phyloP scores from a whole-genome alignment of 2,888 invertebrate genomes.

The Eupsilia transversa region DNA sequence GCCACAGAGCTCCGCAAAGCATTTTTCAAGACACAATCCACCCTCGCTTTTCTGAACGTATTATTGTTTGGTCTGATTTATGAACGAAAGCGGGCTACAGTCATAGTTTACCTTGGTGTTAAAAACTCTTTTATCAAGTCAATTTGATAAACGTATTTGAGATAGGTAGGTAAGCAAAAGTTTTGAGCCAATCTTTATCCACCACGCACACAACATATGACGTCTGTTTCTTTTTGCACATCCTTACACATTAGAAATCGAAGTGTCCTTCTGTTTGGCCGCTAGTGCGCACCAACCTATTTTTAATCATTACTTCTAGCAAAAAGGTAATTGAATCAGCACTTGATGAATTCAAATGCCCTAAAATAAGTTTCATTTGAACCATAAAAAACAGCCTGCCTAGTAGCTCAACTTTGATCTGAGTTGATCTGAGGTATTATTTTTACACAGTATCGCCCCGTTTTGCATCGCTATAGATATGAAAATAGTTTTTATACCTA shows the following conservation, averaged over 20 bases:
- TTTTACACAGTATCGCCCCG: too few species aligned
- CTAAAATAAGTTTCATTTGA: neutral
- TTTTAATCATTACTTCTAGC: neutral
- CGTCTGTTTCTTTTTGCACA: too few species aligned
- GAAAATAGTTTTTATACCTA: too few species aligned
- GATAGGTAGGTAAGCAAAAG: neutral
- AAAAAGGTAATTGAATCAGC: neutral
- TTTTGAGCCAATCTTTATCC: neutral
- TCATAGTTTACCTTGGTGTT: neutral
- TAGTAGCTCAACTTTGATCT: neutral
- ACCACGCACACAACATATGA: too few species aligned
- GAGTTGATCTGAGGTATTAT: neutral
- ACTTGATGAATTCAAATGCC: neutral
- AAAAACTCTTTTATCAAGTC: neutral
- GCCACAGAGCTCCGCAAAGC: conserved; percentile 78
- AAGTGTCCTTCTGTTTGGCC: too few species aligned
- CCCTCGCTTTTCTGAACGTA: conserved; percentile 82
- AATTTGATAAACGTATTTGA: neutral
- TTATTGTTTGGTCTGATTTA: conserved; percentile 72
- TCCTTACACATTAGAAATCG: neutral
- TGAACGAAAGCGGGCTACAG: neutral
- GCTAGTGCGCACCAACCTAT: neutral
- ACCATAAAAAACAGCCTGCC: neutral
- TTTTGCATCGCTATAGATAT: too few species aligned
- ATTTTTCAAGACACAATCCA: conserved; percentile 88